phyloP scores from a whole-genome alignment of 30 jellyfish, hydroid and myxozoan species.

The Turritopsis rubra region DNA sequence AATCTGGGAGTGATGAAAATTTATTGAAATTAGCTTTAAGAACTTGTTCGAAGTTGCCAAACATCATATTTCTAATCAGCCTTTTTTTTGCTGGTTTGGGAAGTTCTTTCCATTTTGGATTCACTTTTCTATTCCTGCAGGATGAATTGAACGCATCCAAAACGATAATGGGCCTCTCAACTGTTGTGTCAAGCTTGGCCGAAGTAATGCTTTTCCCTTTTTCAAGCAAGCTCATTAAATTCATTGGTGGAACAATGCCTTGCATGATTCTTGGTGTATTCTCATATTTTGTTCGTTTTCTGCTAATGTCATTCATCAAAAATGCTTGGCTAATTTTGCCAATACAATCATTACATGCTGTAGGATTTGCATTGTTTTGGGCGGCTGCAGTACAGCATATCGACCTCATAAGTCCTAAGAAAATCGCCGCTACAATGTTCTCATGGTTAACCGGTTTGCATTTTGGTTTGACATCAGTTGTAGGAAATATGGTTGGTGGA shows the following conservation, averaged over 20 bases:
- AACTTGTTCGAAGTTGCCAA: too few relatives aligned
- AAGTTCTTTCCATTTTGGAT: too few relatives aligned
- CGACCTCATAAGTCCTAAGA: conserved; percentile 33
- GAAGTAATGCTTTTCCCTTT: conserved; percentile 63
- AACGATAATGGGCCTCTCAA: conserved; percentile 53
- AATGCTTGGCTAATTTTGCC: too few relatives aligned
- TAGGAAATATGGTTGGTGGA: conserved; percentile 48
- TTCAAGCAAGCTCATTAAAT: conserved; percentile 28
- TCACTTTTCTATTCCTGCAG: too few relatives aligned
- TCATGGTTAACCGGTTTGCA: conserved; percentile 45
- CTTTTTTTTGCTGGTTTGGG: too few relatives aligned
- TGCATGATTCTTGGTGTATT: conserved; percentile 54
- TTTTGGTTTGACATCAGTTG: conserved; percentile 52
- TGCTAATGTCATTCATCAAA: too few relatives aligned
- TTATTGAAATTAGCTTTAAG: too few relatives aligned
- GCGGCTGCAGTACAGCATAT: conserved; percentile 44
- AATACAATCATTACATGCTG: too few relatives aligned
- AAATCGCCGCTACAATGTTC: conserved; percentile 42
- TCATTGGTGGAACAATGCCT: conserved; percentile 8
- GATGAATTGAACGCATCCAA: conserved; percentile 30
- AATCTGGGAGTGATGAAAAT: too few relatives aligned
- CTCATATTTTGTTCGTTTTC: too few relatives aligned
- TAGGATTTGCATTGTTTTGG: too few relatives aligned
- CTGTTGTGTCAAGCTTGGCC: conserved; percentile 47
- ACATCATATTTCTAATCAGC: too few relatives aligned